Evolutionary conservation across 2,888 invertebrate genomes (phyloP).

Genomic region (Thalpophila matura): DNA sequence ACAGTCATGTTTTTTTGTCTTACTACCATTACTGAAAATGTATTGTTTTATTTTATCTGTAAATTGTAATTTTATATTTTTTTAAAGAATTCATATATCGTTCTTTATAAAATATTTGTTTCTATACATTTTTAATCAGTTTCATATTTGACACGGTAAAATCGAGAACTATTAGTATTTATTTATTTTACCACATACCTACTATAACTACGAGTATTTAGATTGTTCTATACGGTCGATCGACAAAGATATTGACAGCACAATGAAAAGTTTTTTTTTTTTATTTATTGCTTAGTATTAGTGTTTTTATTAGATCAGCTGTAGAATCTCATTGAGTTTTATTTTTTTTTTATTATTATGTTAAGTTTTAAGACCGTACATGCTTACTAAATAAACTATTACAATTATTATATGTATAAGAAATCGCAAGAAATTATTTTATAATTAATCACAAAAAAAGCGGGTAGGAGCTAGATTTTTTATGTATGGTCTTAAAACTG

Average conservation of each 20-base stretch:
- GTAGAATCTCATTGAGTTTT: conserved; percentile 82
- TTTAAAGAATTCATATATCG: neutral
- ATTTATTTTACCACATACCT: conserved; percentile 15
- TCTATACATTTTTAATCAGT: neutral
- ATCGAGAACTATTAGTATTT: neutral
- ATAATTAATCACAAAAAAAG: conserved; percentile 10
- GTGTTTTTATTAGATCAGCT: conserved; percentile 70
- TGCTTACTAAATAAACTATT: neutral
- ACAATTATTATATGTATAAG: neutral
- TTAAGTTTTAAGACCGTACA: conserved; percentile 59
- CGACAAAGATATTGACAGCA: conserved; percentile 68
- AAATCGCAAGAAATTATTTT: conserved; percentile 23
- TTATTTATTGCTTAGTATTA: conserved; percentile 72
- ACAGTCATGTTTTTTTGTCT: neutral
- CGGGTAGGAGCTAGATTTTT: neutral
- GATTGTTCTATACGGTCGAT: conserved; percentile 27
- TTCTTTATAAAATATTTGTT: too few relatives aligned
- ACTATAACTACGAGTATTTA: too few relatives aligned
- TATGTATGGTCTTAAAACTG: conserved; percentile 57
- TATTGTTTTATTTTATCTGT: neutral
- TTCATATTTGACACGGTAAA: conserved; percentile 2
- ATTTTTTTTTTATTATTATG: conserved; percentile 60
- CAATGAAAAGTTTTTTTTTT: conserved; percentile 75
- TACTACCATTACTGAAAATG: neutral
- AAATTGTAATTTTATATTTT: too few relatives aligned